Base-by-base conservation (phyloP, 2,888 invertebrate species). In the Ormia ochracea region DNA sequence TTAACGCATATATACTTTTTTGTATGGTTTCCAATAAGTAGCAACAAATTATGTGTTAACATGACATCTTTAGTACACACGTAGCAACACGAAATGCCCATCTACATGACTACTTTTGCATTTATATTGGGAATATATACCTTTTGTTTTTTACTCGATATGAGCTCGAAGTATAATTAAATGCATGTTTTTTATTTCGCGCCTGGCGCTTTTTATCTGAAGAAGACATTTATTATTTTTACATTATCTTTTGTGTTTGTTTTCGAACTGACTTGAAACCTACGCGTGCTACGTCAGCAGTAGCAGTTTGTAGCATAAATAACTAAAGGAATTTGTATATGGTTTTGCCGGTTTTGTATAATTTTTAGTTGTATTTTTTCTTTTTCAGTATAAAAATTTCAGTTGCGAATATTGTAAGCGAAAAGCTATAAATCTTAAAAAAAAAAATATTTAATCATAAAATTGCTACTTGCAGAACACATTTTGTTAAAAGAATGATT, bases 21-120 rank as follows among this genome's bases (percentile, higher is more conserved):
- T 66, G 17, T 26, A 26, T 4, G 9, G 45, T 21, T 33, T n/a
- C 33, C 31, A 33, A 58, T 43, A 52, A 72, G 56, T 69, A 54
- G 76, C 77, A 59, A 69, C 74, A 78, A 81, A 79, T 79, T 73
- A 70, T 78, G 78, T 77, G 76, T 82, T 81, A 78, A 78, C 76
- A 81, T 68, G 78, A 72, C 81, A 78, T 41, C 65, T 65, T 21
- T 52, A 50, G 78, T 69, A 68, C 23, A 70, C 33, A 75, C 73
- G 59, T 5, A 48, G 14, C 31, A 6, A 56, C 12, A 50, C 68
- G 75, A 81, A 78, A 56, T 43, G 59, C 59, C 56, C 63, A 48
- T 48, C 43, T 31, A 58, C 38, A 33, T 38, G 21, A 50, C 65
- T 56, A 54, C 21, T 28, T 56, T 31, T 65, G 45, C 26, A 48